Evolutionary conservation across 2,797 vertebrate genomes (phyloP).

Genomic region (Ambastaia sidthimunki): DNA sequence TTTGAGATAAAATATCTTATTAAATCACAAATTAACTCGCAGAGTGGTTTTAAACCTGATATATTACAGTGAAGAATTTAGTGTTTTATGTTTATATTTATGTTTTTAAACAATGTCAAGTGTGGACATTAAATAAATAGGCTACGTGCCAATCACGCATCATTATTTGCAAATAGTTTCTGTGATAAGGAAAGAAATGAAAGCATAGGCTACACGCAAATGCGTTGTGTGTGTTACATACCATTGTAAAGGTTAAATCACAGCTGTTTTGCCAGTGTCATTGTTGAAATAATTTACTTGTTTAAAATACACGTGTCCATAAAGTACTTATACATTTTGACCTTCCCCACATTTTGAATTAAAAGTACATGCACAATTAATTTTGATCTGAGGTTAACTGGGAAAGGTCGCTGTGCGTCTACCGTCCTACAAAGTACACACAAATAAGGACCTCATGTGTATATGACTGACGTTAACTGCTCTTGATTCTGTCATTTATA

Average conservation of each 20-base stretch:
- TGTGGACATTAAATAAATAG: too few species aligned
- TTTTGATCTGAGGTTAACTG: slow-evolving; percentile 22
- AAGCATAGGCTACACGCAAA: too few species aligned
- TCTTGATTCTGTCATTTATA: slow-evolving; percentile 1
- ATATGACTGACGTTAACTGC: not conserved
- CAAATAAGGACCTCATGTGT: not conserved
- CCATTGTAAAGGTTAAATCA: slow-evolving; percentile 5
- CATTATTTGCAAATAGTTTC: too few species aligned
- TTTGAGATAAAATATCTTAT: too few species aligned
- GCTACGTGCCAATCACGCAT: too few species aligned
- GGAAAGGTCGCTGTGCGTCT: slow-evolving; percentile 2
- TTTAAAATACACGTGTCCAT: not conserved
- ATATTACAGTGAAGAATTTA: too few species aligned
- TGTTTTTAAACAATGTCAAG: too few species aligned
- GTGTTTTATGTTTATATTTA: too few species aligned
- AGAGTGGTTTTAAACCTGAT: too few species aligned
- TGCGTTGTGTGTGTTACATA: too few species aligned
- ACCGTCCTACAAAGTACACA: not conserved
- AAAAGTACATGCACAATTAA: slow-evolving; percentile 5
- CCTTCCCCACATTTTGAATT: slow-evolving; percentile 8
- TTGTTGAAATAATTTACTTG: slow-evolving; percentile 17
- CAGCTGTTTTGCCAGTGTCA: not conserved
- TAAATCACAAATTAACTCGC: too few species aligned
- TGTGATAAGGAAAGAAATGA: too few species aligned
- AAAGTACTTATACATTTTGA: not conserved